These are phyloP conservation scores for Dermolepida albohirtum DNA, from an alignment of 2,888 invertebrate species.

Conservation along the genomic window DNA sequence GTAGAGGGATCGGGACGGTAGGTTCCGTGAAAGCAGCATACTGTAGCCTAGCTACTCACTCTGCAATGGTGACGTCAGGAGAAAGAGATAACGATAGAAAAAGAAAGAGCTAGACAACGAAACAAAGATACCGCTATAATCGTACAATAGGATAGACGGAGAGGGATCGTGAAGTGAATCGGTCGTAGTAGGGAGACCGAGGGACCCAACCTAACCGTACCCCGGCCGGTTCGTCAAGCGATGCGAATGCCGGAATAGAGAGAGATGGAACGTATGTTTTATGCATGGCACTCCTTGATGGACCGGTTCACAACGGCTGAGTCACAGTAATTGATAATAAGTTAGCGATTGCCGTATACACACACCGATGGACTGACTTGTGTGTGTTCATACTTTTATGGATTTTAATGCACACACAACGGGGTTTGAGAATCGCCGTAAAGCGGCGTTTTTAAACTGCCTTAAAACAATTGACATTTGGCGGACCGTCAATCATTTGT, in stretches of 20 bases:
- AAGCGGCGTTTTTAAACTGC: constrained; percentile 34
- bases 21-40: constrained; percentile 67
- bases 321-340: constrained; percentile 68
- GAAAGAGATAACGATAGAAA: constrained; percentile 53
- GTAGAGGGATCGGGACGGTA: constrained; percentile 66
- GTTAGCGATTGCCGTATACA: constrained; percentile 61
- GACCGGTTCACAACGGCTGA: constrained; percentile 65
- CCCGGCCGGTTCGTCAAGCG: constrained; percentile 62
- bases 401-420: constrained; percentile 37
- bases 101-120: constrained; percentile 21
- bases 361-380: constrained; percentile 44
- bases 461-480: constrained; percentile 38
- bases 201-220: constrained; percentile 64
- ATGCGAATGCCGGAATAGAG: constrained; percentile 67
- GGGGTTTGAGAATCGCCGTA: constrained; percentile 33
- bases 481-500: constrained; percentile 38
- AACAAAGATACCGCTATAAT: constrained; percentile 1
- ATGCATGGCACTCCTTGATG: constrained; percentile 64
- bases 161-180: constrained; percentile 60
- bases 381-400: constrained; percentile 37
- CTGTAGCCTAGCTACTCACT: constrained; percentile 63
- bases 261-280: constrained; percentile 63
- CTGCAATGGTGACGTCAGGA: constrained; percentile 65
- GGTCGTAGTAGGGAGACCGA: constrained; percentile 60
- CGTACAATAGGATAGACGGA: constrained; percentile 47